Evolutionary conservation across 92 coral and sea anemone genomes (phyloP).

Genomic region (Micromussa lordhowensis): DNA sequence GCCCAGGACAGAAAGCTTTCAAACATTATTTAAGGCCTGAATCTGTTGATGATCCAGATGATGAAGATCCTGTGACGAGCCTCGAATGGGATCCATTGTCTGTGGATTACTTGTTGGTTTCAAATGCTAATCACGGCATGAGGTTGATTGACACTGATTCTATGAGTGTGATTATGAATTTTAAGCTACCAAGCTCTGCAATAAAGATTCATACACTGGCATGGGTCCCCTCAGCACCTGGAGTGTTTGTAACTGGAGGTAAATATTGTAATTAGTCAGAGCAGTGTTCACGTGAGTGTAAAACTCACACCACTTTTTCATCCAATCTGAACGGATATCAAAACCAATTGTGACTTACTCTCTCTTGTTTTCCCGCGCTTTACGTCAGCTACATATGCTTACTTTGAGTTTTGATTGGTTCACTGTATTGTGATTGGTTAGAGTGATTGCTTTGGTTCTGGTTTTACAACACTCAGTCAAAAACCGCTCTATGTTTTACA

Average conservation of each 20-base stretch:
- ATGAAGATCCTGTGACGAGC: slow-evolving; percentile 94
- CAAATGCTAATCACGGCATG: slow-evolving; percentile 79
- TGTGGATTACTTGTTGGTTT: slow-evolving; percentile 84
- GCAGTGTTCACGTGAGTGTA: no score
- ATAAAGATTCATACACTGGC: slow-evolving; percentile 80
- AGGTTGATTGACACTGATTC: slow-evolving; percentile 85
- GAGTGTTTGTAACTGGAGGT: slow-evolving; percentile 99
- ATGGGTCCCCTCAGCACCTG: slow-evolving; percentile 97
- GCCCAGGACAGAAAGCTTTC: slow-evolving; percentile 80
- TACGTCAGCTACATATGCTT: no score
- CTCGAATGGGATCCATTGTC: slow-evolving; percentile 95
- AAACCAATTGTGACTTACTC: no score
- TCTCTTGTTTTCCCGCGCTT: no score
- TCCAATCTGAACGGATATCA: no score
- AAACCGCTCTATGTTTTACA: no score
- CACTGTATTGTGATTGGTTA: no score
- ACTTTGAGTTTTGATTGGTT: no score
- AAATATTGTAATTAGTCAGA: neutral
- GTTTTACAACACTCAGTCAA: no score
- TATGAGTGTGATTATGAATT: slow-evolving; percentile 90
- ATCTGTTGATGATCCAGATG: slow-evolving; percentile 69
- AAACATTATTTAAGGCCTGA: slow-evolving; percentile 93
- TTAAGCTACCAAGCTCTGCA: slow-evolving; percentile 90
- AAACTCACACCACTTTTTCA: no score
- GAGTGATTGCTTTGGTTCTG: no score